Evolutionary conservation across 2,888 invertebrate genomes (phyloP).

Genomic region (Caenorhabditis virilis): DNA sequence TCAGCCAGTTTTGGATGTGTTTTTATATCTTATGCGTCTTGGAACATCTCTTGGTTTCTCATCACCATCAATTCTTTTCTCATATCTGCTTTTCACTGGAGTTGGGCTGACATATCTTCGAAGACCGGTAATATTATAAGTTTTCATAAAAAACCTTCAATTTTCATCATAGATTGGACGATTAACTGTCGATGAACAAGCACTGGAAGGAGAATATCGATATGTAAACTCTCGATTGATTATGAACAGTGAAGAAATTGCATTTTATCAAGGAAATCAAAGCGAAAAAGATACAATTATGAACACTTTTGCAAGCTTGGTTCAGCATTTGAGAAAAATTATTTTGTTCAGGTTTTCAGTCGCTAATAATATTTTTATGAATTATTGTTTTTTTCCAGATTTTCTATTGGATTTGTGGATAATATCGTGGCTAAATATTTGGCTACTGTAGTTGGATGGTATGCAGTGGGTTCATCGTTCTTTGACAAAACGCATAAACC

Average conservation of each 20-base stretch:
- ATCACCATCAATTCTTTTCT: slow-evolving; percentile 87
- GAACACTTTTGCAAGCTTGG: slow-evolving; percentile 85
- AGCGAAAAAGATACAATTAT: slow-evolving; percentile 86
- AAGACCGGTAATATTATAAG: slow-evolving; percentile 49
- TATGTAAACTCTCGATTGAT: slow-evolving; percentile 94
- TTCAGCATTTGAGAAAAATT: slow-evolving; percentile 67
- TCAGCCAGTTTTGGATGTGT: slow-evolving; percentile 86
- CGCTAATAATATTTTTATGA: no score
- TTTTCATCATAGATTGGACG: slow-evolving; percentile 72
- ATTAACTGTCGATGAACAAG: slow-evolving; percentile 91
- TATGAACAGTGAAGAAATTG: slow-evolving; percentile 92
- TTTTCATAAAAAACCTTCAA: background rate
- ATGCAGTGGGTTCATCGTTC: slow-evolving; percentile 81
- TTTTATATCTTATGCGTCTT: slow-evolving; percentile 88
- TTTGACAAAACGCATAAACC: slow-evolving; percentile 78
- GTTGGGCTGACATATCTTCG: slow-evolving; percentile 77
- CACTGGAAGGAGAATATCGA: slow-evolving; percentile 96
- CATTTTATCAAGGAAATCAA: slow-evolving; percentile 73
- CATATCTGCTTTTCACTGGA: slow-evolving; percentile 86
- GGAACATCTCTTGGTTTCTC: slow-evolving; percentile 83
- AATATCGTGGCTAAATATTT: slow-evolving; percentile 95
- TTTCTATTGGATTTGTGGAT: slow-evolving; percentile 86
- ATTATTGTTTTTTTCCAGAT: slow-evolving; percentile 51
- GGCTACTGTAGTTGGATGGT: slow-evolving; percentile 92
- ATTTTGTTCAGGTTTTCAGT: slow-evolving; percentile 47